phyloP scores from a whole-genome alignment of 2,888 invertebrate genomes.

The Lordiphosa fenestrarum region DNA sequence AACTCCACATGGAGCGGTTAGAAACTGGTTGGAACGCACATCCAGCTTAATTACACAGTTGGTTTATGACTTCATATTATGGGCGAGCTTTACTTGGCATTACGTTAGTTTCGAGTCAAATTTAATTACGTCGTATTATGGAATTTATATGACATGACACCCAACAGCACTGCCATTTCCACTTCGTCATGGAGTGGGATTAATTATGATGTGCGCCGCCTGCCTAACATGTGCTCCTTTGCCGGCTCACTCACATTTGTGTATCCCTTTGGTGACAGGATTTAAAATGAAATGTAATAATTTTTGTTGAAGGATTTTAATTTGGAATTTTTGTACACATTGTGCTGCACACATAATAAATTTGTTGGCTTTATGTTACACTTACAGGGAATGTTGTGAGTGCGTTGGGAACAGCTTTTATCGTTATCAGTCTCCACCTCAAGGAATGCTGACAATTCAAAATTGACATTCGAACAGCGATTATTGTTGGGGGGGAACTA shows the following conservation, averaged over 20 bases:
- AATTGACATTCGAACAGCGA: no score
- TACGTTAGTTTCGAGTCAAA: conserved; percentile 62
- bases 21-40: conserved; percentile 26
- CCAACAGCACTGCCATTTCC: conserved; percentile 29
- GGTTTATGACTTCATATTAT: conserved; percentile 74
- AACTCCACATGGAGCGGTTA: conserved; percentile 13
- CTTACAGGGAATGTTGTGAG: conserved; percentile 7
- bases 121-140: conserved; percentile 78
- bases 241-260: neutral
- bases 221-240: conserved; percentile 52
- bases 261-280: conserved; percentile 37
- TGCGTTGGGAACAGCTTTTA: no score
- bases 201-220: conserved; percentile 76
- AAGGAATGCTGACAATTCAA: no score
- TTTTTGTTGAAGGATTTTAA: conserved; percentile 76
- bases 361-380: conserved; percentile 38
- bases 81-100: conserved; percentile 61
- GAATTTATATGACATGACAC: conserved; percentile 77
- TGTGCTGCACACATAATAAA: conserved; percentile 63
- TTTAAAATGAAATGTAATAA: conserved; percentile 78
- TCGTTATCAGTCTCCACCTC: no score
- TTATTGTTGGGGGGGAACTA: no score
- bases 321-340: conserved; percentile 70
- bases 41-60: conserved; percentile 69
- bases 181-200: conserved; percentile 54